Base-by-base conservation (phyloP, 37 sponge, comb jelly and placozoan species). In the Beroe forskalii region DNA sequence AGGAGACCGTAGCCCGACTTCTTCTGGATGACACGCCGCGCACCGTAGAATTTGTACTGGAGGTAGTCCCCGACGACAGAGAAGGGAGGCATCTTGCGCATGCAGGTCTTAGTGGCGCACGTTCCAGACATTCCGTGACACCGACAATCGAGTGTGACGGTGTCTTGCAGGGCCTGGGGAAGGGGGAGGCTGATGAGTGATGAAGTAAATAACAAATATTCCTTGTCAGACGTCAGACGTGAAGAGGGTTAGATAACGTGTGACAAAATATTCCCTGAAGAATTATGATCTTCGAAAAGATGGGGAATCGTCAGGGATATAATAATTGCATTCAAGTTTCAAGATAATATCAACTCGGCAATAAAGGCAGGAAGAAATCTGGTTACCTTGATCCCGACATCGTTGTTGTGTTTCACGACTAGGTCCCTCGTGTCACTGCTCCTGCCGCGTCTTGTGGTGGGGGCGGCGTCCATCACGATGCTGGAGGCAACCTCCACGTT, bases 81-180 rank as follows among this genome's bases (percentile, higher is more conserved):
- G 27, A 80, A 80, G 55, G 86, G 55, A 19, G 86, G 86, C 86
- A 80, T 80, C 55, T 80, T 80, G 27, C 86, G 37, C 55, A 80
- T 41, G 55, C 86, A 80, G 25, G 86, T 80, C 55, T 80, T 80
- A 4, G 86, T 80, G 25, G 86, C 86, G 42, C 86, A 80, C 55
- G 86, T 80, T 23, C 86, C 86, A 0, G 55, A 44, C 55, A 80
- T 80, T 1, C 86, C 86, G 86, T 80, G 86, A 80, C 86, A 80
- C 30, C 55, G 1, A 30, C 86, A 80, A 3, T 80, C 86, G 12
- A 80, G 86, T 80, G 86, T 80, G 8, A 80, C 55, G 28, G 86
- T 80, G 86, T 80, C 55, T 43, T 80, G 86, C 12, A 80, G 86
- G 44, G 86, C 86, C 86, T 80, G 55, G 55, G 55, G 55, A n/a